Base-by-base conservation (phyloP, 2,888 invertebrate species). In the Coleophora deauratella region DNA sequence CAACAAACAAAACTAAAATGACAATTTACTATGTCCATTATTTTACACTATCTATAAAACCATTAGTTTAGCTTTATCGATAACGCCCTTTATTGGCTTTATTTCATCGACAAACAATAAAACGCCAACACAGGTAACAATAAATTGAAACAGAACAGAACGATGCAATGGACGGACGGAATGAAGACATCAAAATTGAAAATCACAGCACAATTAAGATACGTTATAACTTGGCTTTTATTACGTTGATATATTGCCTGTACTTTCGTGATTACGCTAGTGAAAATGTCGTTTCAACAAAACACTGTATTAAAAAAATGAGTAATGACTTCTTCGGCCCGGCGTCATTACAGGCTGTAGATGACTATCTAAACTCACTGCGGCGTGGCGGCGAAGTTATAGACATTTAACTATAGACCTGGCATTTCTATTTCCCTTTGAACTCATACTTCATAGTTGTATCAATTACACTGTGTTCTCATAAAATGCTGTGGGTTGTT, bases 251-350 rank as follows among this genome's bases (percentile, higher is more conserved):
- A 72, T 49, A 51, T 79, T 73, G 72, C 78, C 70, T 70, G 72
- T 74, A 74, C 78, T 71, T 73, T 75, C 76, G 72, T 80, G 80
- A 81, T 81, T 79, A 79, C 73, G 59, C 77, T 77, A 84, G 82
- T 82, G 82, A 79, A 84, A 81, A 80, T 84, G 84, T 82, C 82
- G 75, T 74, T 80, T 80, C 78, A 75, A 81, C 82, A 81, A 81
- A 81, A 81, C 78, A 76, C 69, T 77, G 78, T 77, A 80, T 82
- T 80, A 82, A 84, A 84, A 82, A 84, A 82, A 82, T 84, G 84
- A 84, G 75, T 82, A 81, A 84, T 81, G 84, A 78, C 82, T 81
- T 75, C 79, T 80, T 74, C 69, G 67, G 76, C 75, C n/a, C 79
- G 69, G 68, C 76, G 72, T 79, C 79, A 82, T 84, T 82, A 82